Evolutionary conservation across 1,140 invertebrate species (phyloP), one percentile per base, ranked within the genome.

Genomic region (Batillaria attramentaria): DNA sequence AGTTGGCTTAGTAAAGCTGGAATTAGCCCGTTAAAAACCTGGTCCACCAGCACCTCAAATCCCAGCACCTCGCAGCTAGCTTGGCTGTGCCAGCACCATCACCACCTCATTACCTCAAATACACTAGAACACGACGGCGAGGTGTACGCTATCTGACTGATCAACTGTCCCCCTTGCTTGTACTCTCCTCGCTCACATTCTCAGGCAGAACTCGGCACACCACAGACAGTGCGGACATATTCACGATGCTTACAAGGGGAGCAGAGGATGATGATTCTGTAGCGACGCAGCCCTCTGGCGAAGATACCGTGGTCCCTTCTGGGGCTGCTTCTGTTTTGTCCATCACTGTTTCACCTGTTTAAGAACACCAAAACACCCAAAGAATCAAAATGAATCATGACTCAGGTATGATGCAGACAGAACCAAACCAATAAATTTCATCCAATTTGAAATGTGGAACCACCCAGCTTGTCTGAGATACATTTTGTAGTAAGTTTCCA

Each of bases 191-290:
- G n/a, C n/a, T n/a, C n/a, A n/a, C n/a, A n/a, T n/a, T 28, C 42
- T 69, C 41, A 46, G 68, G 68, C 39, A 70, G 39, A 2, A 70
- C 68, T 46, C n/a, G n/a, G 35, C 68, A 70, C 41, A 70, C 68
- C 43, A 4, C 39, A 46, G 68, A 70, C 68, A 70, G 50, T 39
- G 68, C 68, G 50, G 31, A 31, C 41, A 46, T 28, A 18, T 70
- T 46, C 43, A 46, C n/a, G 20, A 70, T 46, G 68, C 39, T 70
- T 70, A 70, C 68, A 46, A 46, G 68, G 33, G 68, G 50, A 70
- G 68, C 50, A 28, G 68, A 37, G 68, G 68, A 46, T 31, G 24
- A 2, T 8, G 2, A 46, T 43, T 46, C 68, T 20, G 35, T 41
- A 41, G 35, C 66, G 42, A 41, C 35, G 24, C 28, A 24, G n/a